These are phyloP conservation scores for Meloidogyne hapla DNA, from an alignment of 1,140 invertebrate species.

Conservation along the genomic window DNA sequence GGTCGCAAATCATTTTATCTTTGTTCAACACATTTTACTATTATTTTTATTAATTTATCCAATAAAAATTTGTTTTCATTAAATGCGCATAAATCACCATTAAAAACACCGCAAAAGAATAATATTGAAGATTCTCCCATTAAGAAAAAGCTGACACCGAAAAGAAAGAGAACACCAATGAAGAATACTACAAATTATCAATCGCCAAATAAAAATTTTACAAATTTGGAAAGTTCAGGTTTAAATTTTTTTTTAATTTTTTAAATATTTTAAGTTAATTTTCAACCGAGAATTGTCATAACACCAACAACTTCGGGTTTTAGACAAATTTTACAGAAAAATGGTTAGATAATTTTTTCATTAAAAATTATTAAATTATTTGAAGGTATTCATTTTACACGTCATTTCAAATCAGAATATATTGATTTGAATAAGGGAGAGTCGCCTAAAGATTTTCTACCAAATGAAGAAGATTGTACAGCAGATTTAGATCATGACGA, in stretches of 20 bases:
- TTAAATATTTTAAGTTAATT: neutral
- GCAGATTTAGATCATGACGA: conserved; percentile 33
- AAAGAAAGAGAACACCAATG: neutral
- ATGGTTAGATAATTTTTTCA: conserved; percentile 10
- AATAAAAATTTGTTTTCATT: neutral
- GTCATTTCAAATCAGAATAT: conserved; percentile 35
- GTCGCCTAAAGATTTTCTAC: conserved; percentile 34
- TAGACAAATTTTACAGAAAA: conserved; percentile 22
- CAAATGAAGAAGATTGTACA: conserved; percentile 15
- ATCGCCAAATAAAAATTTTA: neutral
- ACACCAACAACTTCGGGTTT: conserved; percentile 35
- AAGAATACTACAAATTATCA: neutral
- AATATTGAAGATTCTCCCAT: neutral
- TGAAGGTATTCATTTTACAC: conserved; percentile 32
- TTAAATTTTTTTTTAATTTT: neutral
- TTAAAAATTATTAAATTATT: neutral
- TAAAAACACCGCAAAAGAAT: neutral
- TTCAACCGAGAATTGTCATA: conserved; percentile 15
- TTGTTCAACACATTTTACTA: neutral
- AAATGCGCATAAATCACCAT: neutral
- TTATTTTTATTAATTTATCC: neutral
- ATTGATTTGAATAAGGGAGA: conserved; percentile 29
- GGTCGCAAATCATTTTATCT: neutral
- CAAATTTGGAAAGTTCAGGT: neutral
- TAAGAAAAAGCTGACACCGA: neutral